Evolutionary conservation across 2,113 vertebrate species (phyloP), one percentile per base, ranked within the genome.

Genomic region (Nansenia antarctica): DNA sequence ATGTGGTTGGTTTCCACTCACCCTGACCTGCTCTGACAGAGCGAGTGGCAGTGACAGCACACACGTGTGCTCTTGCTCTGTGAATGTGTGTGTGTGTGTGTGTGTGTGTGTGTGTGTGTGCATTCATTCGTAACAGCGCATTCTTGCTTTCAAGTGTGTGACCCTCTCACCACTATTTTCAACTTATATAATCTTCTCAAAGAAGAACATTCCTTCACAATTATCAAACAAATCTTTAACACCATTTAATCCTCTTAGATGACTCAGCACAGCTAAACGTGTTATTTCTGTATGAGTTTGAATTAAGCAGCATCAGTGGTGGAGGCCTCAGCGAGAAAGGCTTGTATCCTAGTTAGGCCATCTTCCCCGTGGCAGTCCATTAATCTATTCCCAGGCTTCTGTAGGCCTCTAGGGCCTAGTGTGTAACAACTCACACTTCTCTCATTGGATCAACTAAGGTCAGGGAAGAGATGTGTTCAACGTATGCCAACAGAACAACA

Each of bases 301-400:
- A 52, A 18, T 1, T 53, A 20, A 53, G 4, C 9, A 20, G 20
- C 20, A 3, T 53, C 22, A 22, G 20, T 18, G 18, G 2, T 20
- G 3, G 20, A 7, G 49, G 49, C 20, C 6, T 53, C 7, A 18
- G 2, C 1, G 39, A 5, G n/a, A 18, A 7, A 11, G n/a, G 5
- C 12, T 45, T 53, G 9, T 53, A 53, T 22, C 49, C 20, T n/a
- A 53, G 49, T 24, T n/a, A 20, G 49, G 18, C 49, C 22, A 7
- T 20, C 3, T 2, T 6, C 49, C 20, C 49, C 22, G 49, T 15
- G 49, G 8, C 18, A 53, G 49, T 24, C 18, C 20, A 53, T 53
- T 7, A 53, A 53, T 53, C n/a, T 53, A 53, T n/a, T 53, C 49
- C 49, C 18, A 53, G 49, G 49, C 49, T 53, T 53, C 49, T 53